Conservation (phyloP, 2,113 vertebrate genomes). For the Muscicapa adusta region DNA sequence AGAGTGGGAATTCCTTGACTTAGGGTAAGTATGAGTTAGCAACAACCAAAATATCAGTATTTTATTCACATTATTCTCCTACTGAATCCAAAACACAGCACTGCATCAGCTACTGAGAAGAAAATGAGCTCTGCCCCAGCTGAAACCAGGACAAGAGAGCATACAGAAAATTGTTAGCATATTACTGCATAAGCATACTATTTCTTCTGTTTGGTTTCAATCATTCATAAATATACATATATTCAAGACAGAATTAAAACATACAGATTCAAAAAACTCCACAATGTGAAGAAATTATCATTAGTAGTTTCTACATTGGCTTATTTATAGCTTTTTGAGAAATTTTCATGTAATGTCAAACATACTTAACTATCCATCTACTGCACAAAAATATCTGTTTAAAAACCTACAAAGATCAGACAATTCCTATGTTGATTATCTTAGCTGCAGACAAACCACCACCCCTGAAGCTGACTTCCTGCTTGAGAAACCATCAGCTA, state of each 20-base stretch:
- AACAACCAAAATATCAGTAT: neutral
- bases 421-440: conserved; percentile 40
- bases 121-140: neutral
- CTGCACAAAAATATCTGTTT: conserved; percentile 16
- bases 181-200: neutral
- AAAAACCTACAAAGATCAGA: conserved; percentile 63
- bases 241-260: neutral
- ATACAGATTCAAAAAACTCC: neutral
- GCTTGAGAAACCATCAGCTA: conserved; percentile 64
- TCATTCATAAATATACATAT: neutral
- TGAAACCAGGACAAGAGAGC: neutral
- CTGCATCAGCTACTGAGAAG: neutral
- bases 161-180: neutral
- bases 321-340: neutral
- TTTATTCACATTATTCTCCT: neutral
- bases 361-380: neutral
- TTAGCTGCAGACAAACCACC: conserved; percentile 67
- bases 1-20: neutral
- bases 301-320: neutral
- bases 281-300: neutral
- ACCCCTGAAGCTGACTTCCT: conserved; percentile 70
- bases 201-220: neutral
- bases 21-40: neutral
- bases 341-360: neutral
- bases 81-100: neutral